Conservation (phyloP, 2,888 invertebrate genomes). For the Metalampra italica region DNA sequence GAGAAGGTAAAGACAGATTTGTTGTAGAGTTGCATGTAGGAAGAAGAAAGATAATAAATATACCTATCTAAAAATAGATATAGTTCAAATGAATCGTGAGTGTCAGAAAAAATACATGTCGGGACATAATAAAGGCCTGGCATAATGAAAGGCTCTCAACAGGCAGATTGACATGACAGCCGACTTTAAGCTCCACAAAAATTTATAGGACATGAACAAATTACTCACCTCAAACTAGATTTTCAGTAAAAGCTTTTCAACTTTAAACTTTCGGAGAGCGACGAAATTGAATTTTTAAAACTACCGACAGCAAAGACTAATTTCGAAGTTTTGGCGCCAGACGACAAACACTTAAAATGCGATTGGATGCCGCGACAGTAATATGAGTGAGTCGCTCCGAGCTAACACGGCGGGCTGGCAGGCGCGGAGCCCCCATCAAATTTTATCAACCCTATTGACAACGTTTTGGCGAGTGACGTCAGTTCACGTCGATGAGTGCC, state of each 20-base stretch:
- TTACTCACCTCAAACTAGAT: neutral
- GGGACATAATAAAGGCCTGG: too few species aligned
- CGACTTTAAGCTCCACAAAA: neutral
- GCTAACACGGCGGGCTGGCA: slow-evolving; percentile 32
- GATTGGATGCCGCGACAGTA: slow-evolving; percentile 44
- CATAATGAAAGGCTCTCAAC: too few species aligned
- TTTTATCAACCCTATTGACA: slow-evolving; percentile 68
- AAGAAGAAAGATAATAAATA: too few species aligned
- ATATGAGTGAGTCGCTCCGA: slow-evolving; percentile 38
- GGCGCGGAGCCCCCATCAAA: slow-evolving; percentile 49
- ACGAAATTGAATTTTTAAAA: slow-evolving; percentile 8
- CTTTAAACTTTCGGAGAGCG: neutral
- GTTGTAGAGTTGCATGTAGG: too few species aligned
- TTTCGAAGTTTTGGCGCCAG: slow-evolving; percentile 20
- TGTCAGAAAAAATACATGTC: too few species aligned
- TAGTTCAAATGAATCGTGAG: too few species aligned
- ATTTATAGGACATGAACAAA: neutral
- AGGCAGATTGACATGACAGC: too few species aligned
- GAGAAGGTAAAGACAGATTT: too few species aligned
- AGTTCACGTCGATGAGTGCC: slow-evolving; percentile 35
- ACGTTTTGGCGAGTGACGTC: slow-evolving; percentile 55
- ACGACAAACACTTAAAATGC: slow-evolving; percentile 34
- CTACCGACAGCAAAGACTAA: neutral
- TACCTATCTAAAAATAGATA: too few species aligned
- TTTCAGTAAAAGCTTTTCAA: neutral